Evolutionary conservation across 2,888 invertebrate species (phyloP).

Genomic region (Hirudinaria manillensis): DNA sequence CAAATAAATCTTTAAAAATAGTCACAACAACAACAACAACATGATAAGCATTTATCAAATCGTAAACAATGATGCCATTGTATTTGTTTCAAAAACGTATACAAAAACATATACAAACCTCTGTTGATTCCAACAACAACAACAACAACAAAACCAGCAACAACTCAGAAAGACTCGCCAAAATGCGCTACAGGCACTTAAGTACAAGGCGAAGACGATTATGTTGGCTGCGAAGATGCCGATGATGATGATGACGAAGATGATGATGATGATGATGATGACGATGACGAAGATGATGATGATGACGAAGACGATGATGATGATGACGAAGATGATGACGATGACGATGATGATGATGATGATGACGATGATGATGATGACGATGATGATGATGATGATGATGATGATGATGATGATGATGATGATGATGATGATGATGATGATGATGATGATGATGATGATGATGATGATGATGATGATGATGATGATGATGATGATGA

Average conservation of each 20-base stretch:
- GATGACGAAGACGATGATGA: conserved; percentile 26
- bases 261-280: conserved; percentile 33
- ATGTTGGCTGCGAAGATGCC: neutral
- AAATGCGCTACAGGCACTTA: too few species aligned
- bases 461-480: conserved; percentile 26
- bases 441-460: conserved; percentile 31
- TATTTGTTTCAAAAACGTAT: too few species aligned
- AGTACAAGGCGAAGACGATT: too few species aligned
- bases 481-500: conserved; percentile 31
- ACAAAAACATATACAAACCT: too few species aligned
- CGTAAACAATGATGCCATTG: too few species aligned
- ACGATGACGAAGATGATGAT: conserved; percentile 33
- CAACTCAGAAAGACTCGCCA: too few species aligned
- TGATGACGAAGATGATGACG: conserved; percentile 33
- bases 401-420: conserved; percentile 33
- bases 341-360: conserved; percentile 32
- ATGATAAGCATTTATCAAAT: too few species aligned
- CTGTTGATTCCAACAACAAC: too few species aligned
- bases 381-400: conserved; percentile 33
- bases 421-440: conserved; percentile 33
- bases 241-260: conserved; percentile 31
- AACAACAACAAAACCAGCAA: too few species aligned
- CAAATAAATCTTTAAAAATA: too few species aligned
- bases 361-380: conserved; percentile 29
- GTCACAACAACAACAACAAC: too few species aligned